Percentiles rank a stretch among this genome's conserved stretches.
Evolutionary conservation across 2,888 invertebrate species (phyloP).

Genomic region (Lycocerus yunnanus): DNA sequence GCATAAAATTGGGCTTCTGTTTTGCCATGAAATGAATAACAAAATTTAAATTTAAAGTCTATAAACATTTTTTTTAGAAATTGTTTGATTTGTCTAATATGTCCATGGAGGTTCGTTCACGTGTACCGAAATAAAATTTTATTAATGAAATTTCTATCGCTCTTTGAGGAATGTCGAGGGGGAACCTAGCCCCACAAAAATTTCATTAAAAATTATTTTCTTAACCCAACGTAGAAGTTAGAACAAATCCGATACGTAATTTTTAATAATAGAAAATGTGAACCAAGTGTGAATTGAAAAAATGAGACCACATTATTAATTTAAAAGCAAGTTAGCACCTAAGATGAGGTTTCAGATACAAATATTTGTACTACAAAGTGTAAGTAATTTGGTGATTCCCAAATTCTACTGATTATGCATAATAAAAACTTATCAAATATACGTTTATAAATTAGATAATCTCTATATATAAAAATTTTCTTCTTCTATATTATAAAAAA

Average conservation of each 20-base stretch:
- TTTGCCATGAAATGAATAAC: neutral
- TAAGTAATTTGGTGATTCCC: neutral
- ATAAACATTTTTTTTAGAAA: neutral
- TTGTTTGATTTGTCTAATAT: neutral
- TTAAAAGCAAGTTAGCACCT: neutral
- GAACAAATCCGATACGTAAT: neutral
- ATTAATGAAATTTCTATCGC: neutral
- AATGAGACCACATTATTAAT: neutral
- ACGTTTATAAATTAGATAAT: too few relatives aligned
- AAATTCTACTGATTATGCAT: neutral
- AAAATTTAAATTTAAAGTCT: neutral
- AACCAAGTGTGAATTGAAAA: neutral
- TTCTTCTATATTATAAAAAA: too few relatives aligned
- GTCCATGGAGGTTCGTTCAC: neutral
- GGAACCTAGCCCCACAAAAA: neutral
- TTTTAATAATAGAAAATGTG: neutral
- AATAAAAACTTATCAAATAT: too few relatives aligned
- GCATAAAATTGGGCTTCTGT: neutral
- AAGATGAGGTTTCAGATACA: neutral
- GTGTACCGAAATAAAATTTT: neutral
- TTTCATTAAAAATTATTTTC: neutral
- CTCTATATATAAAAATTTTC: too few relatives aligned
- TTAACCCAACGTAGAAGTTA: neutral
- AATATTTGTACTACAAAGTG: neutral
- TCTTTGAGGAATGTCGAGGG: neutral